These are phyloP conservation scores for Drosophila nikananu DNA, from an alignment of 1,140 invertebrate genomes.

Conservation along the genomic window DNA sequence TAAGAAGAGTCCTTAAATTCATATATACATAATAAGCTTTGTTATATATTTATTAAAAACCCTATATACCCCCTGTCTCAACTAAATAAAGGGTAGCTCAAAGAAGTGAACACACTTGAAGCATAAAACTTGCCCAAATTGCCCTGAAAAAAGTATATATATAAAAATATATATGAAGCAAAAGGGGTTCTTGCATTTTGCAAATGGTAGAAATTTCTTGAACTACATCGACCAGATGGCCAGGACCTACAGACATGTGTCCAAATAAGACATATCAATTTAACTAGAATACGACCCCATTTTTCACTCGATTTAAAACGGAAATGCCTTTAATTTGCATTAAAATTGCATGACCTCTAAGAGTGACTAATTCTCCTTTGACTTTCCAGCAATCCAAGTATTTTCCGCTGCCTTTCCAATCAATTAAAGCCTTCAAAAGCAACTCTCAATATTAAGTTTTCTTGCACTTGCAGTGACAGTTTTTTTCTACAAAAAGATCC, in stretches of 20 bases:
- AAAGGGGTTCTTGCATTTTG: slow-evolving; percentile 3
- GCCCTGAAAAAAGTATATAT: neutral
- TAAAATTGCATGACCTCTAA: neutral
- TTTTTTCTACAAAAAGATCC: slow-evolving; percentile 4
- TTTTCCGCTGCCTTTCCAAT: slow-evolving; percentile 3
- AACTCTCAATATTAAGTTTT: slow-evolving; percentile 22
- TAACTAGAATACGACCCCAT: neutral
- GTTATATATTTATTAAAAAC: too few relatives aligned
- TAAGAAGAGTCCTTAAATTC: neutral
- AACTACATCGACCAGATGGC: neutral
- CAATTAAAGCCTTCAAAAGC: slow-evolving; percentile 34
- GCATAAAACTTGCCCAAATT: slow-evolving; percentile 33
- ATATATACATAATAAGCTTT: neutral
- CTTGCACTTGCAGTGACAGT: neutral
- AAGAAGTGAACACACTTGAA: slow-evolving; percentile 28
- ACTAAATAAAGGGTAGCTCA: slow-evolving; percentile 4
- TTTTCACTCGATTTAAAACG: neutral
- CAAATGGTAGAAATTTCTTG: neutral
- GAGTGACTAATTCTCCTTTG: slow-evolving; percentile 2
- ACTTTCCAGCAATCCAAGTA: neutral
- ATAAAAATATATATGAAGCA: neutral
- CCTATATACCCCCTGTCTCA: neutral
- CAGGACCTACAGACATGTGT: slow-evolving; percentile 9
- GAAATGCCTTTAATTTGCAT: slow-evolving; percentile 10
- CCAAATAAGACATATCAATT: neutral